phyloP scores from a whole-genome alignment of 2,113 vertebrate genomes.

The Otolemur garnettii region DNA sequence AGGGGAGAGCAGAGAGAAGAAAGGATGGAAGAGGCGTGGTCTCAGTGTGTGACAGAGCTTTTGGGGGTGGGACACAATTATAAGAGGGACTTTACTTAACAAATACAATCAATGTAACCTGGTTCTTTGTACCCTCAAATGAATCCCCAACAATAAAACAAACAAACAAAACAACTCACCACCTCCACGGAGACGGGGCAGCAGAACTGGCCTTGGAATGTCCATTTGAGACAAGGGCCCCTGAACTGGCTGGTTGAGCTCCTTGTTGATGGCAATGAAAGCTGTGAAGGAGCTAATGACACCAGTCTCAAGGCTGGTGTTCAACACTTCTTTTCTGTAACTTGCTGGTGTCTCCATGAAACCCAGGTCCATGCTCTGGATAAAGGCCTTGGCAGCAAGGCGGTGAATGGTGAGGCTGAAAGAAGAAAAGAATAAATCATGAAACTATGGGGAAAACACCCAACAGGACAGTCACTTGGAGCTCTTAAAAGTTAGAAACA shows the following conservation, averaged over 20 bases:
- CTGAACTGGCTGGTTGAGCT: constrained; percentile 76
- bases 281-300: constrained; percentile 90
- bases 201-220: constrained; percentile 75
- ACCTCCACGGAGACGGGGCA: rapidly evolving
- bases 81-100: too few relatives aligned
- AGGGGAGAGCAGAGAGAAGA: too few relatives aligned
- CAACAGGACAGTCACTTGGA: too few relatives aligned
- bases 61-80: too few relatives aligned
- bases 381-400: constrained; percentile 88
- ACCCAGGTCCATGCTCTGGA: constrained; percentile 87
- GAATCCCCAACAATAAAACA: too few relatives aligned
- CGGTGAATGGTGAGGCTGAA: constrained; percentile 89
- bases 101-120: too few relatives aligned
- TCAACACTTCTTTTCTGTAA: constrained; percentile 84
- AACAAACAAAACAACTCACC: too few relatives aligned
- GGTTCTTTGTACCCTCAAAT: too few relatives aligned
- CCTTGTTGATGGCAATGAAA: constrained; percentile 89
- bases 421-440: not conserved
- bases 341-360: not conserved
- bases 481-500: not conserved
- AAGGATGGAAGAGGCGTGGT: too few relatives aligned
- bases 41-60: too few relatives aligned
- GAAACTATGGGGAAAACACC: not conserved
- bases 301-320: constrained; percentile 89
- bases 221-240: constrained; percentile 84